phyloP scores from a whole-genome alignment of 2,113 vertebrate species.

The Phodopus roborovskii region DNA sequence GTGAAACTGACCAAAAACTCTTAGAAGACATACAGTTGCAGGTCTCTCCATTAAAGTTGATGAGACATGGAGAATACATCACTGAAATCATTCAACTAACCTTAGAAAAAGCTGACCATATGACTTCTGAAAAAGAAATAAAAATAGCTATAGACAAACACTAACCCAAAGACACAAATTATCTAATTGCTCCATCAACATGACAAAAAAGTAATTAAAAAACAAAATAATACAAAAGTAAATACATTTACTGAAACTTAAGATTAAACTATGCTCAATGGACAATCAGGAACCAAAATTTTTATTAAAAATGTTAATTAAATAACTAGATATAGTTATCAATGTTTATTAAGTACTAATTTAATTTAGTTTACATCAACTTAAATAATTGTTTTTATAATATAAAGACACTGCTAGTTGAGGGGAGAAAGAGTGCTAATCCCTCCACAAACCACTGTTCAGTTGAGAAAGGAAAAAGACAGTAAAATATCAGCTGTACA shows the following conservation, averaged over 20 bases:
- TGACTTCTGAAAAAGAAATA: slow-evolving; percentile 64
- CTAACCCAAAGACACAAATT: slow-evolving; percentile 68
- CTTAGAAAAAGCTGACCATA: slow-evolving; percentile 40
- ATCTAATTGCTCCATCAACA: slow-evolving; percentile 59
- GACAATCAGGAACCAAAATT: not conserved
- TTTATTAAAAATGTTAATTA: not conserved
- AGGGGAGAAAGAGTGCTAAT: not conserved
- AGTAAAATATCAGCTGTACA: slow-evolving; percentile 25
- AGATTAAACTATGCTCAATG: slow-evolving; percentile 56
- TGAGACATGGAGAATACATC: slow-evolving; percentile 37
- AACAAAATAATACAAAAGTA: slow-evolving; percentile 75
- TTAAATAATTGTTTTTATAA: not conserved
- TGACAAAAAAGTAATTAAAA: slow-evolving; percentile 67
- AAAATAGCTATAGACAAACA: slow-evolving; percentile 49
- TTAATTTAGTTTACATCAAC: not conserved
- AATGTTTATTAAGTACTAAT: not conserved
- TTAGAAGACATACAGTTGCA: slow-evolving; percentile 48
- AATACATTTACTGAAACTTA: slow-evolving; percentile 59
- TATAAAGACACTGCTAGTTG: not conserved
- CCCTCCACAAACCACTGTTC: not conserved
- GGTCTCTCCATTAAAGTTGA: slow-evolving; percentile 1
- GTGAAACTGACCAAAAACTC: slow-evolving; percentile 62
- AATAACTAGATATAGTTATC: not conserved
- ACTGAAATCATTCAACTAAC: slow-evolving; percentile 4
- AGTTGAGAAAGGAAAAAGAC: not conserved